Base-by-base conservation (phyloP, 2,888 invertebrate genomes). In the Chironomus tentans region DNA sequence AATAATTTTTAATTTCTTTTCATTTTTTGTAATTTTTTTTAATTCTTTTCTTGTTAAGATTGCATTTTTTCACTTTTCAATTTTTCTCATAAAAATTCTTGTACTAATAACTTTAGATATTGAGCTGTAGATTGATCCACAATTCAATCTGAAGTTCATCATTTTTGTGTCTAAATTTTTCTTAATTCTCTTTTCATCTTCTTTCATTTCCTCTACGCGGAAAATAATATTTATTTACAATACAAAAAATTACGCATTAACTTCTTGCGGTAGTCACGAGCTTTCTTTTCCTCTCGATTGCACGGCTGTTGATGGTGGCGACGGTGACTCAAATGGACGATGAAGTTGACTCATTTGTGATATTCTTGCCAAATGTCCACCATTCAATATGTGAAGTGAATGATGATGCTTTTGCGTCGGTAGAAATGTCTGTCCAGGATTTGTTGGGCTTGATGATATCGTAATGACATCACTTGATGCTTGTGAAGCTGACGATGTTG, bases 281-380 rank as follows among this genome's bases (percentile, higher is more conserved):
- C 21, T 62, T 28, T 73, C 72, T n/a, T 73, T 73, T 0, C 77
- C 50, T 77, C 76, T 13, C 13, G 65, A 24, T 65, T 65, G 62
- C 24, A 24, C 62, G 7, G 62, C 22, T 7, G 62, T 18, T 13
- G 82, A 80, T 75, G 84, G 82, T 62, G 84, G 84, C 78, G 84
- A 84, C 65, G 84, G 83, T 76, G 84, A 84, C 18, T 73, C 72
- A 78, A 84, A 84, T 69, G 84, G 84, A 77, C 84, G 79, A 77
- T 84, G 84, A 77, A 83, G 21, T 46, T 68, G 68, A 75, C 65
- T 75, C 68, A 68, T 47, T 21, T 75, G 74, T 68, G 68, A 65
- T 68, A 75, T 75, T 68, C 68, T 47, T 38, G 74, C 74, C 18
- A 68, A 48, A 15, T 68, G 65, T 13, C 48, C 21, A 13, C 74